Evolutionary conservation across 2,113 vertebrate species (phyloP).

Genomic region (Indri indri): DNA sequence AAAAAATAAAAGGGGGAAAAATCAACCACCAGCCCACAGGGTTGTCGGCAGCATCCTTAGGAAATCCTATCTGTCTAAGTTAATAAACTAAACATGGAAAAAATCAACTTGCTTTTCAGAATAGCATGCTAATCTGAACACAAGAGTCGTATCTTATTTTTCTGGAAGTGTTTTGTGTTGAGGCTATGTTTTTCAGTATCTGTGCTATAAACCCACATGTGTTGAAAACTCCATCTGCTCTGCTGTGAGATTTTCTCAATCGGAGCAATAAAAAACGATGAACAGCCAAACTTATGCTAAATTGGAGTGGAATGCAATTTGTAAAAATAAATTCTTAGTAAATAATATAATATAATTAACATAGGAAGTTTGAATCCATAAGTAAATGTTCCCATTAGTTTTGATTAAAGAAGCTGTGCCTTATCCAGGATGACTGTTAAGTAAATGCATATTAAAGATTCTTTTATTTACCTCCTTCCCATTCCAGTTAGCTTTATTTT

Average conservation of each 20-base stretch:
- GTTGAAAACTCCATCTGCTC: constrained; percentile 36
- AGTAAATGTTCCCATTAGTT: background rate
- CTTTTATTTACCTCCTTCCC: background rate
- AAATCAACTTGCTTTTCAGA: constrained; percentile 20
- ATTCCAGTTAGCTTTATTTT: constrained; percentile 3
- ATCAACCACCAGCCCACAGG: background rate
- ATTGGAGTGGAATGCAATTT: background rate
- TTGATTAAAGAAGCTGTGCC: background rate
- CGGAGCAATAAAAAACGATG: background rate
- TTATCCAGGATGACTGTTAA: background rate
- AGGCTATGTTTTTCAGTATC: constrained; percentile 16
- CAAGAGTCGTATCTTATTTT: background rate
- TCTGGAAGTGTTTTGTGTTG: background rate
- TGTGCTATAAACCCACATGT: constrained; percentile 26
- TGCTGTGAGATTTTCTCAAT: constrained; percentile 12
- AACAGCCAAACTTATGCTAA: background rate
- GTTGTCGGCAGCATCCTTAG: background rate
- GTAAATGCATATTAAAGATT: background rate
- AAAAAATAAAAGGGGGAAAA: background rate
- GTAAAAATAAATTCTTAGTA: constrained; percentile 36
- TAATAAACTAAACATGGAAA: background rate
- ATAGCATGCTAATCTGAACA: background rate
- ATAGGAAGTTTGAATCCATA: background rate
- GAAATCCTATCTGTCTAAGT: background rate
- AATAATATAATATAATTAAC: constrained; percentile 50